Conservation (phyloP, 2,888 invertebrate genomes). For the Ecliptopera silaceata region DNA sequence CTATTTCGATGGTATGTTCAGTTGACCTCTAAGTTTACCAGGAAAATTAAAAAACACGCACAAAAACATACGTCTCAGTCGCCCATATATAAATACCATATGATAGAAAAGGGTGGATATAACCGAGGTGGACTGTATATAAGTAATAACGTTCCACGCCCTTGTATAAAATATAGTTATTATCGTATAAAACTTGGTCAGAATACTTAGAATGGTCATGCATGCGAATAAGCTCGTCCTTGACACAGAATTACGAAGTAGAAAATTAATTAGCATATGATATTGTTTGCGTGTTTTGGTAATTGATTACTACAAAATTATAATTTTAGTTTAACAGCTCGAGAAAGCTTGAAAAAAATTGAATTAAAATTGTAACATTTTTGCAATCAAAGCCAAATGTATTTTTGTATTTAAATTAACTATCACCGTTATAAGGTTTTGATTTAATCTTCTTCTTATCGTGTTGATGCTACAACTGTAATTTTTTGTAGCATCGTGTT, state of each 20-base stretch:
- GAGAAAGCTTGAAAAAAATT: too few species aligned
- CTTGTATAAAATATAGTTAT: slow-evolving; percentile 39
- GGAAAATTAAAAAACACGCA: neutral
- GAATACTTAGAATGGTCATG: slow-evolving; percentile 39
- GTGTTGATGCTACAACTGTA: too few species aligned
- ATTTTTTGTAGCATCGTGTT: too few species aligned
- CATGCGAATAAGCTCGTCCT: slow-evolving; percentile 46
- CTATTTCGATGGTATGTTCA: neutral
- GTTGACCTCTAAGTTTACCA: neutral
- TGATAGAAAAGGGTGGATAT: neutral
- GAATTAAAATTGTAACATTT: too few species aligned
- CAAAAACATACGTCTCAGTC: neutral
- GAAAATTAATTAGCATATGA: slow-evolving; percentile 31
- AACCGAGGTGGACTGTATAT: neutral
- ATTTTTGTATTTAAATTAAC: too few species aligned
- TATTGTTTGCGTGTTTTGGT: slow-evolving; percentile 19
- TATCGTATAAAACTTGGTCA: slow-evolving; percentile 41
- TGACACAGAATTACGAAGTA: slow-evolving; percentile 39
- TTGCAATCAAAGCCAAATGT: too few species aligned
- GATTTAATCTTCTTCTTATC: too few species aligned
- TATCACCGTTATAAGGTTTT: too few species aligned
- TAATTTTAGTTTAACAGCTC: too few species aligned
- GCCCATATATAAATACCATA: neutral
- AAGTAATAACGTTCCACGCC: slow-evolving; percentile 37
- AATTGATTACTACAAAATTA: neutral